Evolutionary conservation across 2,888 invertebrate species (phyloP).

Genomic region (Ophion ellenae): DNA sequence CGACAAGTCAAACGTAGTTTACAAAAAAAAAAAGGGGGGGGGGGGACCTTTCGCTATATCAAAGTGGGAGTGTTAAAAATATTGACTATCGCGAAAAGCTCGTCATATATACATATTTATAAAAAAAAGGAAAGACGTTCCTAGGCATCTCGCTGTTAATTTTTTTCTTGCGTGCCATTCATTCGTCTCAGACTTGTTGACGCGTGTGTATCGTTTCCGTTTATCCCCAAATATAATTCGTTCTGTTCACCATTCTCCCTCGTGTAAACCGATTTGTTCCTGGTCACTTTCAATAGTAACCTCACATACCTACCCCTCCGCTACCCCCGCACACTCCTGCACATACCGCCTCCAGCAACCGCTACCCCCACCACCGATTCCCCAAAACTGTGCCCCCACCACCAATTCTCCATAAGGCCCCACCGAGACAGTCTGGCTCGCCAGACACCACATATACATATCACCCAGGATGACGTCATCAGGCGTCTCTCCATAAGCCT

Average conservation of each 20-base stretch:
- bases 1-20: slow-evolving; percentile 17
- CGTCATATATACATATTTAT: not conserved
- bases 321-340: too few relatives aligned
- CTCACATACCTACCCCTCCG: too few relatives aligned
- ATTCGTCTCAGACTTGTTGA: not conserved
- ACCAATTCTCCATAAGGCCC: too few relatives aligned
- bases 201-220: not conserved
- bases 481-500: too few relatives aligned
- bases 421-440: too few relatives aligned
- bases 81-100: slow-evolving; percentile 14
- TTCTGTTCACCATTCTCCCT: slow-evolving; percentile 17
- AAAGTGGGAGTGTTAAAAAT: slow-evolving; percentile 35
- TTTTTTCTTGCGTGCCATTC: not conserved
- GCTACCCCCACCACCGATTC: too few relatives aligned
- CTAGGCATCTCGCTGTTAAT: not conserved
- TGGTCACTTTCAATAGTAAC: not conserved
- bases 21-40: too few relatives aligned
- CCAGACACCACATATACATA: too few relatives aligned
- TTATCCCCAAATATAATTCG: not conserved
- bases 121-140: slow-evolving; percentile 12
- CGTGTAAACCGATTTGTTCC: slow-evolving; percentile 24
- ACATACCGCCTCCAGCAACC: too few relatives aligned
- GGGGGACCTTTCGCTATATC: not conserved
- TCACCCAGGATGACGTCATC: too few relatives aligned
- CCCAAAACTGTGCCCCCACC: too few relatives aligned